phyloP scores from a whole-genome alignment of 2,113 vertebrate species.

The Shinisaurus crocodilurus region DNA sequence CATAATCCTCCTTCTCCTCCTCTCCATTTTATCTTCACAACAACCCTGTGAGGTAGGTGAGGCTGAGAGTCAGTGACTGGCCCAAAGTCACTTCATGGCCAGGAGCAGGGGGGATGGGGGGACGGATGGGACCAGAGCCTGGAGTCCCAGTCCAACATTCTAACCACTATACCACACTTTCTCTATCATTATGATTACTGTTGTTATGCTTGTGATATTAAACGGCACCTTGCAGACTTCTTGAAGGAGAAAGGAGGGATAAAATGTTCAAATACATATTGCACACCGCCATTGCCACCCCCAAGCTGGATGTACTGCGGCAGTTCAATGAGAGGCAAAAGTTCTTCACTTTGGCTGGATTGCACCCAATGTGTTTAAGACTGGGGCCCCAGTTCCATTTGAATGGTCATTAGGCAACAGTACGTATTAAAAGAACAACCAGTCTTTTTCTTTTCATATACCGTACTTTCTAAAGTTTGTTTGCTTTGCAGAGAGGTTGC shows the following conservation, averaged over 20 bases:
- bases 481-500: slow-evolving; percentile 18
- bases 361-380: background rate
- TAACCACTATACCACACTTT: background rate
- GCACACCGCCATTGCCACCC: background rate
- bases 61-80: too few species aligned
- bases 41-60: too few species aligned
- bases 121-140: too few species aligned
- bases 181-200: too few species aligned
- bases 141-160: too few species aligned
- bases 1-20: too few species aligned
- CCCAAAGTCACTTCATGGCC: too few species aligned
- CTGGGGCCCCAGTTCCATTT: background rate
- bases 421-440: background rate
- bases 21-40: too few species aligned
- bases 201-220: too few species aligned
- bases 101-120: too few species aligned
- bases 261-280: background rate
- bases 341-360: background rate
- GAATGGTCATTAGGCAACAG: slow-evolving; percentile 4
- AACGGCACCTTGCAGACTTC: background rate
- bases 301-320: background rate
- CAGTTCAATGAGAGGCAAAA: background rate
- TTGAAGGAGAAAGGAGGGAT: background rate
- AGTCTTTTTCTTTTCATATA: background rate
- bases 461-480: slow-evolving; percentile 21